Conservation (phyloP, 2,113 vertebrate species). For the Jaculus jaculus region DNA sequence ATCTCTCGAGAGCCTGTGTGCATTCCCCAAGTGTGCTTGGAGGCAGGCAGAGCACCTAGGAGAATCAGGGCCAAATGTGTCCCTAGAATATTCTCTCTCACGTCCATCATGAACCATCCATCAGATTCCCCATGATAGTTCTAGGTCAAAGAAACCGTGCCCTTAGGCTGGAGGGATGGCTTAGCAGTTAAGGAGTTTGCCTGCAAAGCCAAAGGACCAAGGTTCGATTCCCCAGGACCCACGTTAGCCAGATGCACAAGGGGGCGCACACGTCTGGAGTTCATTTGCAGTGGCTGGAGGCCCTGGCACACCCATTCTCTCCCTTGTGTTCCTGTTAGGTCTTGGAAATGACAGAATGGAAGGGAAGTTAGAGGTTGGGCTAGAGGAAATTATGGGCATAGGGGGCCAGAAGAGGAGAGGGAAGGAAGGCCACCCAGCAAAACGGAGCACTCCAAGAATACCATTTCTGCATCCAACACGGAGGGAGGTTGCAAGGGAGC, state of each 20-base stretch:
- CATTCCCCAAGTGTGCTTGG: not conserved
- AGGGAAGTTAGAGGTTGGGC: not conserved
- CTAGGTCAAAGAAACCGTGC: not conserved
- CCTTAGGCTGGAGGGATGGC: no score
- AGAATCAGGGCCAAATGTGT: not conserved
- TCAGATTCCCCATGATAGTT: not conserved
- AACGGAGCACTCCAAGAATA: no score
- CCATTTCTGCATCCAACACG: not conserved
- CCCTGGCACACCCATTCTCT: no score
- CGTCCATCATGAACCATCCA: not conserved
- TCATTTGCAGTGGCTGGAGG: no score
- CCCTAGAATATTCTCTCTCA: not conserved
- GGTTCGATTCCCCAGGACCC: no score
- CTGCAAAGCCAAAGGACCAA: no score
- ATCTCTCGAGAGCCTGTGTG: not conserved
- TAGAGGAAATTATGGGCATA: not conserved
- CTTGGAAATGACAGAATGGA: not conserved
- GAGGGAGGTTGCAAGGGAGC: accelerated
- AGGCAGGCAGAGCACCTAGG: not conserved
- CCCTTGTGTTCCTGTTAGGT: not conserved
- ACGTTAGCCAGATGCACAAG: no score
- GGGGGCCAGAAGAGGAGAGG: not conserved
- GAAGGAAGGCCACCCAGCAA: not conserved
- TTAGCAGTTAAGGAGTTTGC: no score
- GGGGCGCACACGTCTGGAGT: no score